Evolutionary conservation across 2,797 vertebrate genomes (phyloP).

Genomic region (Tamandua tetradactyla): DNA sequence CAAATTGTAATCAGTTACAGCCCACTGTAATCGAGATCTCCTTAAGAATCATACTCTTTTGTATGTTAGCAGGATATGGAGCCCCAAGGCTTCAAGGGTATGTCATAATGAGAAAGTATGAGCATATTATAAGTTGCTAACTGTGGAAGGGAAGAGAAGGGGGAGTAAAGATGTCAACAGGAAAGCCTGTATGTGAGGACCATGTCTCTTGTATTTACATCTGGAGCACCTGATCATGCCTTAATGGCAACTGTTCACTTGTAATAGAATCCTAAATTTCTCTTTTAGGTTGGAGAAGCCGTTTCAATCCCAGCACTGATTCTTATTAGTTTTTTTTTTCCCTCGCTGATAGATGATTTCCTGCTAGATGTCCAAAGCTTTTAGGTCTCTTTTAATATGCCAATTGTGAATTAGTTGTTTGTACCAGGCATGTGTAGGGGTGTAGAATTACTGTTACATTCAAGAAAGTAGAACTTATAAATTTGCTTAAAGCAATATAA

Average conservation of each 20-base stretch:
- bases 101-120: background rate
- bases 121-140: background rate
- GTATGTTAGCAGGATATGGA: background rate
- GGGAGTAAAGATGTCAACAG: background rate
- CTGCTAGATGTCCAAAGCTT: constrained; percentile 60
- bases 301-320: background rate
- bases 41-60: background rate
- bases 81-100: background rate
- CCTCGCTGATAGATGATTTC: constrained; percentile 38
- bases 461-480: constrained; percentile 72
- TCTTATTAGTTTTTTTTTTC: constrained; percentile 42
- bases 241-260: background rate
- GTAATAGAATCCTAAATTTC: constrained; percentile 8
- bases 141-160: background rate
- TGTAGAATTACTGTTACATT: constrained; percentile 75
- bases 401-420: constrained; percentile 68
- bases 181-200: background rate
- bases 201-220: background rate
- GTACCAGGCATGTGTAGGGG: constrained; percentile 59
- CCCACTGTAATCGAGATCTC: background rate
- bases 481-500: constrained; percentile 77
- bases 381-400: constrained; percentile 33
- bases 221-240: background rate
- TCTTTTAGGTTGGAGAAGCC: constrained; percentile 38
- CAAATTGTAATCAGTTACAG: background rate